Evolutionary conservation across 2,797 vertebrate genomes (phyloP).

Genomic region (Microtus californicus): DNA sequence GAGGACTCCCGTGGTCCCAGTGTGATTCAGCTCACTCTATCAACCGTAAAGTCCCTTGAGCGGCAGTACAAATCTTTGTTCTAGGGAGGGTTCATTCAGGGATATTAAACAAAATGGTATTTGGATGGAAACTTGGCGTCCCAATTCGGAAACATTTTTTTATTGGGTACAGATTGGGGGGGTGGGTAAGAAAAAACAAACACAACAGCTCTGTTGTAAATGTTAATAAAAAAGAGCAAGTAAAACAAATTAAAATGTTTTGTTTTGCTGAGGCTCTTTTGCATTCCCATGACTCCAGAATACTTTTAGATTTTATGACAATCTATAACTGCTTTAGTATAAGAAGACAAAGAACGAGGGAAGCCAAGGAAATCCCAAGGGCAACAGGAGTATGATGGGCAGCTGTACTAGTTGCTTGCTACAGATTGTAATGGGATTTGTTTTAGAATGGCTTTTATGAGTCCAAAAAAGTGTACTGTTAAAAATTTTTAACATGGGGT

Average conservation of each 20-base stretch:
- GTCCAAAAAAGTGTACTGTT: conserved; percentile 14
- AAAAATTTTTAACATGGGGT: conserved; percentile 49
- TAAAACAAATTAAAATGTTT: conserved; percentile 80
- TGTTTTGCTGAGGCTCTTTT: conserved; percentile 71
- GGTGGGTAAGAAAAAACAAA: conserved; percentile 74
- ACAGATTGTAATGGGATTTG: not conserved
- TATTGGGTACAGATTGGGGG: conserved; percentile 83
- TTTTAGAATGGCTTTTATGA: conserved; percentile 44
- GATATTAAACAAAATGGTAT: conserved; percentile 79
- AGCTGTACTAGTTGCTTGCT: not conserved
- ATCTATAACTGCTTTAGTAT: conserved; percentile 62
- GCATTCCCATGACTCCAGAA: conserved; percentile 74
- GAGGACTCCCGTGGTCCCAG: not conserved
- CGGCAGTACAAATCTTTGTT: conserved; percentile 55
- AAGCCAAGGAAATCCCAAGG: conserved; percentile 45
- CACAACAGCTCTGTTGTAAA: conserved; percentile 80
- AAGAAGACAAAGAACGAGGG: conserved; percentile 34
- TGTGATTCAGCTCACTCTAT: not conserved
- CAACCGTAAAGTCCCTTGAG: not conserved
- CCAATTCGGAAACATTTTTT: conserved; percentile 84
- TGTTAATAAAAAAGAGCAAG: conserved; percentile 77
- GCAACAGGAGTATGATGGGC: not conserved
- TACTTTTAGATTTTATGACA: conserved; percentile 69
- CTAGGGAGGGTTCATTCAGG: conserved; percentile 69
- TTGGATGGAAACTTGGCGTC: conserved; percentile 84